A percentile compares a stretch with the other conserved stretches of the same genome.
These are phyloP conservation scores for Microcebus murinus DNA, from an alignment of 2,113 vertebrate genomes.

Conservation along the genomic window DNA sequence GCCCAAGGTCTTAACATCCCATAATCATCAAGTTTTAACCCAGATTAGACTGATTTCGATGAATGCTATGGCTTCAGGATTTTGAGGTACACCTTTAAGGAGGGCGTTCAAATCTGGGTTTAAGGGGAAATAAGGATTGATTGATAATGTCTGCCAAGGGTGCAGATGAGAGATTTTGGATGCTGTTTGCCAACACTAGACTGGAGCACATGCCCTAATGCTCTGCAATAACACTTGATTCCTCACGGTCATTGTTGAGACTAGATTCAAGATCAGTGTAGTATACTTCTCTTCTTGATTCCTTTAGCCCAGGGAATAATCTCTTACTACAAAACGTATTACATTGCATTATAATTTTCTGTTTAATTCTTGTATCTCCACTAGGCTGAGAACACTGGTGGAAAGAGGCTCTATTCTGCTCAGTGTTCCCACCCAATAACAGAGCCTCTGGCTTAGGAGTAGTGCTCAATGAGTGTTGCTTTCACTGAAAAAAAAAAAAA, in stretches of 20 bases:
- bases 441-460: rapidly evolving
- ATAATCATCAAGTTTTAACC: background rate
- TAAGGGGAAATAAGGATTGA: background rate
- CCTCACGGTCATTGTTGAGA: rapidly evolving
- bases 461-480: background rate
- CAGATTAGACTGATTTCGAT: background rate
- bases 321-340: background rate
- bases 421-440: background rate
- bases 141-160: background rate
- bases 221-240: background rate
- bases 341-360: background rate
- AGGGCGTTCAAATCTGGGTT: background rate
- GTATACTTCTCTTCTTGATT: background rate
- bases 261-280: background rate
- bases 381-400: background rate
- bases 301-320: background rate
- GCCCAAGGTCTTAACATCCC: background rate
- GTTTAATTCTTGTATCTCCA: background rate
- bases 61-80: background rate
- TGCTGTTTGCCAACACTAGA: background rate
- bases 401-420: background rate
- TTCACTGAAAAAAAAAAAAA: background rate
- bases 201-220: rapidly evolving
- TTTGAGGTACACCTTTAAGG: background rate
- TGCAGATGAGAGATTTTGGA: rapidly evolving